Evolutionary conservation across 2,888 invertebrate species (phyloP).

Genomic region (Conistra vaccinii): DNA sequence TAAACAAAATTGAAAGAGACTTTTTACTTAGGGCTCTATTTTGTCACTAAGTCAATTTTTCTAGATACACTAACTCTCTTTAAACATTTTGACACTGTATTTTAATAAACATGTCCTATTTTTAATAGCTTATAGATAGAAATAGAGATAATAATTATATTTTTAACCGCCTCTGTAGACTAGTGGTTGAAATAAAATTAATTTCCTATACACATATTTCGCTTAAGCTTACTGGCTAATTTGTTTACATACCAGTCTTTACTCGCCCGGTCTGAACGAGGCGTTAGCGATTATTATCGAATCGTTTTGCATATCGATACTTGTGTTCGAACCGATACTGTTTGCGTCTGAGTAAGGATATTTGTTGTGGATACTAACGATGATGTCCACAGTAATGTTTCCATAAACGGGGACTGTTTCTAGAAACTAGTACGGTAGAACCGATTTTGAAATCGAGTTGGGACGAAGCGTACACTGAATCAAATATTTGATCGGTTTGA

Average conservation of each 20-base stretch:
- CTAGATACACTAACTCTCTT: too few species aligned
- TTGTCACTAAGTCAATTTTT: too few species aligned
- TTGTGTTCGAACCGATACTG: conserved; percentile 49
- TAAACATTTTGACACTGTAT: background rate
- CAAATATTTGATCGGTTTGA: conserved; percentile 41
- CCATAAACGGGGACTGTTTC: conserved; percentile 53
- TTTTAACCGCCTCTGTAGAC: too few species aligned
- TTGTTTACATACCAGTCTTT: conserved; percentile 45
- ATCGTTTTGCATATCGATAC: conserved; percentile 64
- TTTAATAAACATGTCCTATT: conserved; percentile 5
- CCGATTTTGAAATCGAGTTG: conserved; percentile 43
- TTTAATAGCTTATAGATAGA: too few species aligned
- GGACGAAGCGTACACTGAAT: conserved; percentile 16
- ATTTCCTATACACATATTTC: conserved; percentile 9
- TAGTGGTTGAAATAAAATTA: conserved; percentile 35
- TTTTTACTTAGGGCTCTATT: background rate
- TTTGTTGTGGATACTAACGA: conserved; percentile 52
- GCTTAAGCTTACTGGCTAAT: conserved; percentile 32
- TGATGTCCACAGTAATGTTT: conserved; percentile 50
- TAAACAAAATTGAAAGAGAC: background rate
- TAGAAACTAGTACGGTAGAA: conserved; percentile 38
- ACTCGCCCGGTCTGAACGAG: conserved; percentile 38
- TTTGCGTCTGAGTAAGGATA: conserved; percentile 46
- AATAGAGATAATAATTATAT: too few species aligned
- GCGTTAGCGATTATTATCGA: conserved; percentile 69